Conservation (phyloP, 1,140 invertebrate genomes). For the Episyrphus balteatus region DNA sequence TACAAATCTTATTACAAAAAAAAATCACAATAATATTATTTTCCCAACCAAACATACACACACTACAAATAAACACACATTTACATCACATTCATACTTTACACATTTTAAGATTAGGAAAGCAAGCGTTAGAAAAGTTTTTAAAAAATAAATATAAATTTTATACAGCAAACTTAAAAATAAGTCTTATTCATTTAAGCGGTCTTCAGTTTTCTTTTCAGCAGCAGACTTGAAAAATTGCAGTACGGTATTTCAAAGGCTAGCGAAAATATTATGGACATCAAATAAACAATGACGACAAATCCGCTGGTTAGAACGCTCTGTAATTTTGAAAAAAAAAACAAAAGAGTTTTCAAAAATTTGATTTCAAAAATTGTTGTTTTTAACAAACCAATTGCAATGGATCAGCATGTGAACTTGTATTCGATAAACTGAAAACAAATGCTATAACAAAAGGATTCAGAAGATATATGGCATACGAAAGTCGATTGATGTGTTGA, state of each 20-base stretch:
- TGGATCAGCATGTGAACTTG: conserved; percentile 28
- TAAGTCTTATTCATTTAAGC: no score
- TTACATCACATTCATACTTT: no score
- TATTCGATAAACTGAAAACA: conserved; percentile 20
- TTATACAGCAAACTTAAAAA: no score
- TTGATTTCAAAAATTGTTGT: not conserved
- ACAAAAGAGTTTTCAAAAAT: conserved; percentile 1
- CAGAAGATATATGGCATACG: conserved; percentile 32
- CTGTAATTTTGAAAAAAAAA: conserved; percentile 11
- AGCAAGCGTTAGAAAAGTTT: no score
- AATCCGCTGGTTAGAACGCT: conserved; percentile 23
- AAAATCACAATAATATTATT: no score
- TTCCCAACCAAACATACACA: no score
- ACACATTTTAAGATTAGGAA: no score
- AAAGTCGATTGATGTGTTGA: conserved; percentile 30
- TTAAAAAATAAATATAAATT: no score
- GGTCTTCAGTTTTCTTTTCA: conserved; percentile 3
- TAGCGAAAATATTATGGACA: conserved; percentile 27
- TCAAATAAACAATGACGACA: conserved; percentile 24
- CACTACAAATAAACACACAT: no score
- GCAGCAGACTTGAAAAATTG: conserved; percentile 25
- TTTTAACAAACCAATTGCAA: conserved; percentile 22
- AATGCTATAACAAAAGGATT: conserved; percentile 31
- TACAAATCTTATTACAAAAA: no score
- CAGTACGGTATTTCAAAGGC: conserved; percentile 33